Percentiles rank a stretch among this genome's conserved stretches.
phyloP scores from a whole-genome alignment of 2,888 invertebrate species.

The Pecten maximus region DNA sequence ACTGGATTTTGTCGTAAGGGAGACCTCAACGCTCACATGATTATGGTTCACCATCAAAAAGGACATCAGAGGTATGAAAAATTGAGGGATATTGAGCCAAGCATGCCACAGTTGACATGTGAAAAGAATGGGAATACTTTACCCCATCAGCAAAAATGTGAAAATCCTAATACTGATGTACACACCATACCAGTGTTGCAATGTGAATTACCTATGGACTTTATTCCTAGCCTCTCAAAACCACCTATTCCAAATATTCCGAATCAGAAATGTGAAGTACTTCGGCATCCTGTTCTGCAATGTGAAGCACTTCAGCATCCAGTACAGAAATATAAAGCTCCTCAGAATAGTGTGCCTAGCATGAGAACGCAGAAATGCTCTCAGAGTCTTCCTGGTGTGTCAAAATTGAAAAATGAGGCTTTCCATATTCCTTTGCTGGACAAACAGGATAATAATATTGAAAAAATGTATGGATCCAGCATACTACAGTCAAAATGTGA shows the following conservation, averaged over 20 bases:
- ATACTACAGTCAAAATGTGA: background rate
- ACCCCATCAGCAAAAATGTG: background rate
- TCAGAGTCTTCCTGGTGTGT: background rate
- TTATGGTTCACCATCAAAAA: background rate
- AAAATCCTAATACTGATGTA: background rate
- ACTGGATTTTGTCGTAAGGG: background rate
- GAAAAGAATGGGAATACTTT: background rate
- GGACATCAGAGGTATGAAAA: background rate
- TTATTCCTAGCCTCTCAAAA: background rate
- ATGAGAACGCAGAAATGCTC: background rate
- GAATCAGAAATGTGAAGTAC: background rate
- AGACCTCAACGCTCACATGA: background rate
- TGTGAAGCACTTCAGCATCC: background rate
- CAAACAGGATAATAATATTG: background rate
- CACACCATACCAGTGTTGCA: background rate
- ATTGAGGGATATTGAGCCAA: background rate
- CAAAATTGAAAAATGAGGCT: background rate
- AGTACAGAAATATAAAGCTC: background rate
- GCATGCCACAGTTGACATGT: background rate
- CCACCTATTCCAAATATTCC: background rate
- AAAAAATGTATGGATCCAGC: background rate
- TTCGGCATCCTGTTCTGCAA: background rate
- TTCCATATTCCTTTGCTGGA: background rate
- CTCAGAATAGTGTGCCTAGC: background rate
- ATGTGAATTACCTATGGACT: background rate